Evolutionary conservation across 2,888 invertebrate genomes (phyloP), one percentile per base, ranked within the genome.

Genomic region (Papilio elwesi): DNA sequence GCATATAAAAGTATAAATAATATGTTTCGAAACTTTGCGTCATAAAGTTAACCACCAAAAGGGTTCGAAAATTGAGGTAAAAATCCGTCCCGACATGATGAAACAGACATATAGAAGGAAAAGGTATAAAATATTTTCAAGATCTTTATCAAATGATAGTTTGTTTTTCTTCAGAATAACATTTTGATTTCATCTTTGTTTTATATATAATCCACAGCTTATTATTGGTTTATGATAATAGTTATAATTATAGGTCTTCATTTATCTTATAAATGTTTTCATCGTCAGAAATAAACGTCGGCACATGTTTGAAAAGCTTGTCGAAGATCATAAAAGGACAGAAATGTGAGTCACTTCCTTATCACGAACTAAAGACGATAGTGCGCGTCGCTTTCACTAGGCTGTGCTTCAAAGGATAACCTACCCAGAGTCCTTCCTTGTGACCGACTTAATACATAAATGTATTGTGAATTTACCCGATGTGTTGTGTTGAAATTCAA

Each of bases 381-480:
- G 85, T 80, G 76, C 77, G 76, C 74, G 78, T 81, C 82, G 85
- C 92, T 92, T 92, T 92, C 91, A 88, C 91, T 79, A 77, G 74
- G 75, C 77, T 87, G 84, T 83, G 83, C 85, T 79, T 68, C 73
- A 73, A 85, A 87, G 87, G 88, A 90, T 76, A 85, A 26, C 26
- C 26, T 26, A 26, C 1, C n/a, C 80, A 76, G 89, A 26, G 86
- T 86, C 87, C 86, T 85, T 87, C 68, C 83, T 84, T 82, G 81
- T 76, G 86, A 51, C 82, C 86, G 76, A 87, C 83, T 82, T 85
- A 78, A 52, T 75, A 82, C 85, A 84, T 82, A 87, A 83, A 80
- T 83, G 85, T 84, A 47, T 86, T 85, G 84, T 85, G 74, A 73
- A 76, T 75, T 76, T 73, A 57, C 69, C 70, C 70, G 74, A 82